phyloP scores from a whole-genome alignment of 2,888 invertebrate genomes.

The Eilema caniola region DNA sequence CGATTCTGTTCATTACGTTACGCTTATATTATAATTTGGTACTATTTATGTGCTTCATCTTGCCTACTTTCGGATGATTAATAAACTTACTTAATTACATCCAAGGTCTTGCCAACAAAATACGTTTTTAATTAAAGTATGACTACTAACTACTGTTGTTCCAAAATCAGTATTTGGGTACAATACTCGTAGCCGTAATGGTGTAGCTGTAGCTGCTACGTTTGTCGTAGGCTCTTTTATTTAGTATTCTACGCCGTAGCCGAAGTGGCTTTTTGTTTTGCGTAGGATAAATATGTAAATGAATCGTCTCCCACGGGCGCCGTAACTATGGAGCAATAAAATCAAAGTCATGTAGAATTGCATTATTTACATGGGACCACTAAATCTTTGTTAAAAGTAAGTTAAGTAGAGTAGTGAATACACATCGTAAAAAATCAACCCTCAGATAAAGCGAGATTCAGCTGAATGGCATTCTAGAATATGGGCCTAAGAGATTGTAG shows the following conservation, averaged over 20 bases:
- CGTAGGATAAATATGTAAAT: conserved; percentile 1
- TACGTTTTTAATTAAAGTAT: not conserved
- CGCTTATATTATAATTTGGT: not conserved
- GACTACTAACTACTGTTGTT: not conserved
- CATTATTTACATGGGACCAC: conserved; percentile 3
- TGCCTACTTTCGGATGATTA: not conserved
- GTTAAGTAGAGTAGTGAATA: not conserved
- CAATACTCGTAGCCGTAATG: not conserved
- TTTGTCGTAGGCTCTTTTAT: not conserved
- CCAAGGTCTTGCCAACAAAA: not conserved
- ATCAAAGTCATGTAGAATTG: conserved; percentile 2
- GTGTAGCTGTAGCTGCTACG: not conserved
- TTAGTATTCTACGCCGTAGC: not conserved
- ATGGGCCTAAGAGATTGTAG: not conserved
- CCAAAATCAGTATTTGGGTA: not conserved
- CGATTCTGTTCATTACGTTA: not conserved
- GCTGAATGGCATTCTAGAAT: too few relatives aligned
- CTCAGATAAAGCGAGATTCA: too few relatives aligned
- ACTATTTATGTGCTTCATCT: not conserved
- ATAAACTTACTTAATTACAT: not conserved
- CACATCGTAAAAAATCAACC: too few relatives aligned
- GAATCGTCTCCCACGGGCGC: not conserved
- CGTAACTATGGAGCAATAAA: not conserved
- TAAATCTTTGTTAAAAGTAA: not conserved
- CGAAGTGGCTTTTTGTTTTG: conserved; percentile 2